phyloP scores from a whole-genome alignment of 2,888 invertebrate genomes.

The Cheilosia vernalis region DNA sequence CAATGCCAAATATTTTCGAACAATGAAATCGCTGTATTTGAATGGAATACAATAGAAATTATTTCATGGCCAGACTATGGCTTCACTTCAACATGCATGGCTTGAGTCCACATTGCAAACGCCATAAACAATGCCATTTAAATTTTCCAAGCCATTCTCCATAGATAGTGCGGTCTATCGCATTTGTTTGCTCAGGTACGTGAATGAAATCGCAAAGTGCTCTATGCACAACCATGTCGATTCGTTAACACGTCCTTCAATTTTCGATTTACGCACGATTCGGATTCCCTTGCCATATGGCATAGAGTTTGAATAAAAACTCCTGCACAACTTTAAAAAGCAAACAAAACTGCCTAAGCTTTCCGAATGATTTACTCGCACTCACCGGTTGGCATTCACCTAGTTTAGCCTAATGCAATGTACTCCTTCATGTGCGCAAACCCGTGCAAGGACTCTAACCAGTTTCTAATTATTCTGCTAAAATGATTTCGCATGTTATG shows the following conservation, averaged over 20 bases:
- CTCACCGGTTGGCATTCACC: not conserved
- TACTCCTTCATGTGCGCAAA: constrained; percentile 22
- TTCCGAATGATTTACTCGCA: constrained; percentile 24
- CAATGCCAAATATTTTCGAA: too few relatives aligned
- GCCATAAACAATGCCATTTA: too few relatives aligned
- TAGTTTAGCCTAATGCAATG: constrained; percentile 13
- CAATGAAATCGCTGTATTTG: too few relatives aligned
- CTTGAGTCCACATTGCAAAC: too few relatives aligned
- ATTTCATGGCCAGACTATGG: too few relatives aligned
- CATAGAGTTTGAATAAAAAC: not conserved
- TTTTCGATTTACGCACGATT: not conserved
- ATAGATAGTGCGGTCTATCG: too few relatives aligned
- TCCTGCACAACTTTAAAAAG: not conserved
- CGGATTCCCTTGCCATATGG: not conserved
- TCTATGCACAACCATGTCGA: not conserved
- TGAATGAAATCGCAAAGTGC: not conserved
- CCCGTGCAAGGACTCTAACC: constrained; percentile 47
- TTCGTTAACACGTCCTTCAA: not conserved
- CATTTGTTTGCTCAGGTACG: not conserved
- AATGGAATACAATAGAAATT: too few relatives aligned
- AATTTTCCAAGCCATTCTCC: too few relatives aligned
- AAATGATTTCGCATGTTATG: constrained; percentile 57
- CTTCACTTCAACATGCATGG: too few relatives aligned
- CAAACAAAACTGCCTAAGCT: not conserved
- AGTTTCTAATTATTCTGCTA: constrained; percentile 66